Evolutionary conservation across 2,888 invertebrate species (phyloP).

Genomic region (Pharmacophagus antenor): DNA sequence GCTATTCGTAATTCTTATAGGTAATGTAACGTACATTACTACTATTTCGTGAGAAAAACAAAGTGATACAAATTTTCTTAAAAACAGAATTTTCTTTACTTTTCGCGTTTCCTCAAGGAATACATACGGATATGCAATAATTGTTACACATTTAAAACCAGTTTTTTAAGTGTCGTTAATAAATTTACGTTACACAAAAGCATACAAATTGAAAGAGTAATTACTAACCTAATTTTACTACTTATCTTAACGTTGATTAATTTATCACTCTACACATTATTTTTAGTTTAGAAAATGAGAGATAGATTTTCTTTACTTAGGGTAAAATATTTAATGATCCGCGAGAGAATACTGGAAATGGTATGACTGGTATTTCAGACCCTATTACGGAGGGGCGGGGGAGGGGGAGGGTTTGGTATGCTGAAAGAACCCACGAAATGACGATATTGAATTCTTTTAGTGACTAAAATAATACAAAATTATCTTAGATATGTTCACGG

Average conservation of each 20-base stretch:
- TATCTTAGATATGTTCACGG: too few species aligned
- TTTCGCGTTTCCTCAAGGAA: too few species aligned
- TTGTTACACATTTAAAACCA: too few species aligned
- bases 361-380: constrained; percentile 51
- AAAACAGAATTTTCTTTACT: not conserved
- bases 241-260: constrained; percentile 4
- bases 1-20: not conserved
- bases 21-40: not conserved
- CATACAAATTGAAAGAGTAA: too few species aligned
- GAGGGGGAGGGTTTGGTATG: constrained; percentile 49
- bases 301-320: constrained; percentile 21
- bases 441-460: constrained; percentile 50
- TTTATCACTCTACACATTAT: constrained; percentile 14
- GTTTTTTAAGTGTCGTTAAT: too few species aligned
- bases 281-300: too few species aligned
- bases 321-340: constrained; percentile 20
- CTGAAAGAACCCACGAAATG: constrained; percentile 43
- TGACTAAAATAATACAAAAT: not conserved
- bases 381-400: too few species aligned
- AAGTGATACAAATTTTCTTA: not conserved
- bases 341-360: constrained; percentile 33
- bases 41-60: not conserved
- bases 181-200: too few species aligned
- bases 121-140: too few species aligned
- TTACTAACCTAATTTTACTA: not conserved